These are phyloP conservation scores for Phodopus roborovskii DNA, from an alignment of 2,113 vertebrate species.

Conservation along the genomic window DNA sequence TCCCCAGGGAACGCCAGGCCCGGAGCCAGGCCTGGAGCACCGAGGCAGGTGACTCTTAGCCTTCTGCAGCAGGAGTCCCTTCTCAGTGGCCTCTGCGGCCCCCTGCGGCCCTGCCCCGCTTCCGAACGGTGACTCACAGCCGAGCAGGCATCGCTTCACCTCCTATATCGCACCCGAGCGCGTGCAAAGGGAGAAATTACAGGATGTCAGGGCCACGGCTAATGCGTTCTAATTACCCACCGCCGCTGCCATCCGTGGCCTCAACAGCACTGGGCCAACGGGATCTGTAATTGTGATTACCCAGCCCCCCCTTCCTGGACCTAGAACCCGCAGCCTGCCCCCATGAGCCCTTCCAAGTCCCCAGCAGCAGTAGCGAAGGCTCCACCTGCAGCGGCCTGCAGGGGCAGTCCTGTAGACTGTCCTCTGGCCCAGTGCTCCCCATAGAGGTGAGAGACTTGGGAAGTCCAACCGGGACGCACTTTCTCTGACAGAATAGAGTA, in stretches of 20 bases:
- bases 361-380: not conserved
- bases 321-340: not conserved
- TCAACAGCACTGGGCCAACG: not conserved
- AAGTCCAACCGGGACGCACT: not conserved
- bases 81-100: slow-evolving; percentile 43
- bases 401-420: not conserved
- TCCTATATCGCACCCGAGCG: slow-evolving; percentile 51
- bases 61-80: not conserved
- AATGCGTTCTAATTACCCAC: slow-evolving; percentile 67
- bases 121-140: slow-evolving; percentile 51
- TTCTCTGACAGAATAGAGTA: too few relatives aligned
- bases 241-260: not conserved
- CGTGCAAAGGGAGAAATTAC: slow-evolving; percentile 51
- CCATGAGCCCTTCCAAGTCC: not conserved
- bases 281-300: not conserved
- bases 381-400: not conserved
- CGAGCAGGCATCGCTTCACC: slow-evolving; percentile 10
- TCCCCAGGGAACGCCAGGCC: not conserved
- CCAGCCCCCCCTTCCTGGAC: not conserved
- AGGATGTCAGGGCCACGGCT: slow-evolving; percentile 51
- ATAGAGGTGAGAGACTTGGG: not conserved
- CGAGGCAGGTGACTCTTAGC: not conserved
- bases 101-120: slow-evolving; percentile 28
- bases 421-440: not conserved
- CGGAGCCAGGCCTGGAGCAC: not conserved